A percentile compares a stretch with the other conserved stretches of the same genome.
These are phyloP conservation scores for Hepsetus odoe DNA, from an alignment of 2,113 vertebrate genomes.

Conservation along the genomic window DNA sequence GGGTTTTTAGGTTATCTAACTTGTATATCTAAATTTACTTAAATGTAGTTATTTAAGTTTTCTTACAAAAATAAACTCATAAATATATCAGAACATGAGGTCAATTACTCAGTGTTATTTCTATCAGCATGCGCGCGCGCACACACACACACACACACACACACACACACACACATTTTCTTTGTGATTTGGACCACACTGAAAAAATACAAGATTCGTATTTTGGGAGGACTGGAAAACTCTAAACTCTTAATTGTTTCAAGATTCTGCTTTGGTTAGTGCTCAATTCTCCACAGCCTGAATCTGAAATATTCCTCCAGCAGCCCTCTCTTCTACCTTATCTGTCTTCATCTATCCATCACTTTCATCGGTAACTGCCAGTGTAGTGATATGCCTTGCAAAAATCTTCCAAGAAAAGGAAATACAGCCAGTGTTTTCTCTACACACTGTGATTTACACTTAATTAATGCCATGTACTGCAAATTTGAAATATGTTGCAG, in stretches of 20 bases:
- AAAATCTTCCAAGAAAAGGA: neutral
- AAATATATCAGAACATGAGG: too few relatives aligned
- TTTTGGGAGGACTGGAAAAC: constrained; percentile 20
- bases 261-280: constrained; percentile 3
- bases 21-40: too few relatives aligned
- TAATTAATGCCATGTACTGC: neutral
- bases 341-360: constrained; percentile 10
- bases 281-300: neutral
- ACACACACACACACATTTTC: neutral
- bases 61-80: too few relatives aligned
- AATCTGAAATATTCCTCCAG: constrained; percentile 16
- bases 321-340: constrained; percentile 1
- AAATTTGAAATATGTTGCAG: neutral
- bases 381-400: neutral
- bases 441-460: neutral
- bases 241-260: constrained; percentile 31
- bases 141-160: constrained; percentile 10
- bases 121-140: neutral
- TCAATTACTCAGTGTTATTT: neutral
- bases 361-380: neutral
- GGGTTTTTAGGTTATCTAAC: too few relatives aligned
- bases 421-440: neutral
- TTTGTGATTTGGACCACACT: neutral
- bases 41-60: too few relatives aligned
- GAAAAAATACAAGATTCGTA: neutral